A percentile compares a stretch with the other conserved stretches of the same genome.
These are phyloP conservation scores for Homalodisca vitripennis DNA, from an alignment of 1,140 invertebrate species.

Conservation along the genomic window DNA sequence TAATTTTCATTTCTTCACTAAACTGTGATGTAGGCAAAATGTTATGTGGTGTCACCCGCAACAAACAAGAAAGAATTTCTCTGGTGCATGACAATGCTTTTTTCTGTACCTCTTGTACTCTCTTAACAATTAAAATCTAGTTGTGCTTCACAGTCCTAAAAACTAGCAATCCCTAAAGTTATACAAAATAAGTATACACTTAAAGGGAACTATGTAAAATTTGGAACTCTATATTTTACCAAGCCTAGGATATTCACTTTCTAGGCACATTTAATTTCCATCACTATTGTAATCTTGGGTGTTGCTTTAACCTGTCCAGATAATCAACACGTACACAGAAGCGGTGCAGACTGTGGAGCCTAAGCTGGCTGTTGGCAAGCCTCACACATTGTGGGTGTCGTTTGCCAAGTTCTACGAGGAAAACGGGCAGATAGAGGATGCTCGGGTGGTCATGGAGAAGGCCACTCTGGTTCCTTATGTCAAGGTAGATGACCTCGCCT, in stretches of 20 bases:
- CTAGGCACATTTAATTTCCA: slow-evolving; percentile 34
- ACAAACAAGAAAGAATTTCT: too few species aligned
- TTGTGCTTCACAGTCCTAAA: too few species aligned
- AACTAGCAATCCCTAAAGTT: too few species aligned
- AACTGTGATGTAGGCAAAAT: too few species aligned
- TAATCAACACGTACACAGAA: slow-evolving; percentile 97
- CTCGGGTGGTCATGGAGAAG: slow-evolving; percentile 94
- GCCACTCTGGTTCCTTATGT: slow-evolving; percentile 88
- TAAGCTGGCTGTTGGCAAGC: slow-evolving; percentile 92
- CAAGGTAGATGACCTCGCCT: slow-evolving; percentile 96
- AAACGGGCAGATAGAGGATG: slow-evolving; percentile 86
- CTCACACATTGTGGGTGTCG: slow-evolving; percentile 92
- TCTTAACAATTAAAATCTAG: too few species aligned
- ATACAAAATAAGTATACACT: too few species aligned
- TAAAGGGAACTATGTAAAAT: too few species aligned
- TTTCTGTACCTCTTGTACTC: too few species aligned
- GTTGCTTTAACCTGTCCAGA: slow-evolving; percentile 50
- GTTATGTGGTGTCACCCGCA: too few species aligned
- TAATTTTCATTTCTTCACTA: too few species aligned
- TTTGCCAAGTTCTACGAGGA: slow-evolving; percentile 99
- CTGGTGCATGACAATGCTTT: too few species aligned
- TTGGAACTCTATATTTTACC: neutral
- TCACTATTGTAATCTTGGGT: neutral
- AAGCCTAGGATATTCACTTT: too few species aligned
- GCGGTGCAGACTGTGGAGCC: slow-evolving; percentile 98